phyloP scores from a whole-genome alignment of 2,888 invertebrate species.

The Cremastinae sp. region DNA sequence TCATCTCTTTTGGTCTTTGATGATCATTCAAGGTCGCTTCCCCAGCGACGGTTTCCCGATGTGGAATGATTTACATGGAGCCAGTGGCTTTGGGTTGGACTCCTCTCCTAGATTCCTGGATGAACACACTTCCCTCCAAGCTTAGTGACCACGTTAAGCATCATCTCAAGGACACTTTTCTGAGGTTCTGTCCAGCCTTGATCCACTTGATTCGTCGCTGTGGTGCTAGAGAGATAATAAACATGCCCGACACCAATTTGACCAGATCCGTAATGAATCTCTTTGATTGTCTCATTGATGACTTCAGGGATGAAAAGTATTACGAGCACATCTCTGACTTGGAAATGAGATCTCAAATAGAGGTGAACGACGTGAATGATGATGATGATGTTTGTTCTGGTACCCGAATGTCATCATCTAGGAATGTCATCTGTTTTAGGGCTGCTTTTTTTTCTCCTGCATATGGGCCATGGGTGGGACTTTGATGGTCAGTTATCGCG shows the following conservation, averaged over 20 bases:
- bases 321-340: conserved; percentile 87
- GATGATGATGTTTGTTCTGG: no score
- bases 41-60: conserved; percentile 95
- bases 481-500: conserved; percentile 87
- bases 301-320: conserved; percentile 89
- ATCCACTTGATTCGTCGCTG: conserved; percentile 89
- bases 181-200: conserved; percentile 90
- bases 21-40: conserved; percentile 85
- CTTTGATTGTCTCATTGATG: conserved; percentile 93
- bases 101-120: conserved; percentile 92
- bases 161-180: conserved; percentile 87
- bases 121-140: conserved; percentile 88
- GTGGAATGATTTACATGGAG: conserved; percentile 98
- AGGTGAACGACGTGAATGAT: no score
- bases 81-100: conserved; percentile 95
- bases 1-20: background rate
- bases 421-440: no score
- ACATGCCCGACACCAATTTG: conserved; percentile 92
- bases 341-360: conserved; percentile 91
- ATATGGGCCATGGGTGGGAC: conserved; percentile 96
- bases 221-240: conserved; percentile 89
- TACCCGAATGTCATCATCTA: no score
- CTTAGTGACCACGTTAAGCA: conserved; percentile 87
- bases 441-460: conserved; percentile 94
- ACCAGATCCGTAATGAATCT: conserved; percentile 91